Conservation (phyloP, 2,888 invertebrate genomes). For the Acrocera orbiculus region DNA sequence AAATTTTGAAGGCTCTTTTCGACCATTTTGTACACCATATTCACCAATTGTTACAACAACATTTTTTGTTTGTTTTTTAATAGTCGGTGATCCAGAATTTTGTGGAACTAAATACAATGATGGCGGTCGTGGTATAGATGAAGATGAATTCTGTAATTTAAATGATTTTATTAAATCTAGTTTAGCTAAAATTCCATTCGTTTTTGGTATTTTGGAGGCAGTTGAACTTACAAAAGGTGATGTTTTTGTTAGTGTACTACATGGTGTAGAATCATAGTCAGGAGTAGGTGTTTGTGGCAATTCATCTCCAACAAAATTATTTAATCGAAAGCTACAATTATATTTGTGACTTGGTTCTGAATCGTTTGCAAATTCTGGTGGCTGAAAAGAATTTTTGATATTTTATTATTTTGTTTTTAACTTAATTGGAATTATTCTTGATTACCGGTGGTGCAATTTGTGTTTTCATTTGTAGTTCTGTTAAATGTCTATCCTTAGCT, state of each 20-base stretch:
- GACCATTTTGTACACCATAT: slow-evolving; percentile 38
- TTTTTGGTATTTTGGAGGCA: slow-evolving; percentile 17
- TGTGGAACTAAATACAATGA: slow-evolving; percentile 47
- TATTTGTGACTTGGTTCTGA: slow-evolving; percentile 7
- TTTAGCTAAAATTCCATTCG: slow-evolving; percentile 42
- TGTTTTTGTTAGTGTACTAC: slow-evolving; percentile 12
- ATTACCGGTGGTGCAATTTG: slow-evolving; percentile 48
- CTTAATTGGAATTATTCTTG: slow-evolving; percentile 16
- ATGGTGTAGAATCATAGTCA: slow-evolving; percentile 34
- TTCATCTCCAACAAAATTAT: neutral
- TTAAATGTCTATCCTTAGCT: slow-evolving; percentile 2
- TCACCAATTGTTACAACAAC: slow-evolving; percentile 57
- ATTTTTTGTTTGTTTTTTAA: slow-evolving; percentile 37
- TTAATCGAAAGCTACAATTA: slow-evolving; percentile 1
- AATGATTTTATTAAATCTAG: slow-evolving; percentile 61
- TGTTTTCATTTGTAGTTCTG: slow-evolving; percentile 18
- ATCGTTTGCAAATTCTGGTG: slow-evolving; percentile 25
- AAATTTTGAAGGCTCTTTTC: slow-evolving; percentile 50
- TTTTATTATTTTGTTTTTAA: no score
- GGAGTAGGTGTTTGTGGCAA: slow-evolving; percentile 35
- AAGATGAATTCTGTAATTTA: slow-evolving; percentile 46
- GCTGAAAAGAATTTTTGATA: slow-evolving; percentile 20
- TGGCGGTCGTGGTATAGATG: slow-evolving; percentile 46
- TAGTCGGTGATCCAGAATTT: slow-evolving; percentile 37
- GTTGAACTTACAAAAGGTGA: slow-evolving; percentile 11